Conservation (phyloP, 1,140 invertebrate genomes). For the Drosophila paulistorum region DNA sequence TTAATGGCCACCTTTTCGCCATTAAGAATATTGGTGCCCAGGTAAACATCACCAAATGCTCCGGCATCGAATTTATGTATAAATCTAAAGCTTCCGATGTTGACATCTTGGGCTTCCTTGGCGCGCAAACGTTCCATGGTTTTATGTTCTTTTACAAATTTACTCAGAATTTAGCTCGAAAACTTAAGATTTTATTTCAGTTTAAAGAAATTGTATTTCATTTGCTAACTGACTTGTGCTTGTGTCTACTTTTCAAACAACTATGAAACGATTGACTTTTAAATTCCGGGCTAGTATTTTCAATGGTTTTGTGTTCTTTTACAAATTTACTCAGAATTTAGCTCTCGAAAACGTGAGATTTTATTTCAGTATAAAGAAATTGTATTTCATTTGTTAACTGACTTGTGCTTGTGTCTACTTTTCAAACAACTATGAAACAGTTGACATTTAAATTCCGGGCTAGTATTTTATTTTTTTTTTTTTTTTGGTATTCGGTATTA, state of each 20-base stretch:
- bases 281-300: neutral
- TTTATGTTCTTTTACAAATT: neutral
- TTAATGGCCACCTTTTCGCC: constrained; percentile 99
- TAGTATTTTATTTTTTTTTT: neutral
- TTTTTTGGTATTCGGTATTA: neutral
- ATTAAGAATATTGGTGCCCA: constrained; percentile 96
- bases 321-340: neutral
- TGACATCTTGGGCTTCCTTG: constrained; percentile 21
- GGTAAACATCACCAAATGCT: constrained; percentile 99
- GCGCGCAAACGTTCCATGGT: constrained; percentile 38
- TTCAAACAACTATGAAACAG: neutral
- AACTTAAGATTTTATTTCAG: too few relatives aligned
- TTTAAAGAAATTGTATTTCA: neutral
- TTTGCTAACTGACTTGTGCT: neutral
- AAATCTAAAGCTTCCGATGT: constrained; percentile 83
- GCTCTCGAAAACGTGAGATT: neutral
- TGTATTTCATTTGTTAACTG: too few relatives aligned
- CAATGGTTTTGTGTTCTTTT: neutral
- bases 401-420: too few relatives aligned
- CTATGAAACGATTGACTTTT: neutral
- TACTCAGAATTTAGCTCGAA: neutral
- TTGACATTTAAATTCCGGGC: neutral
- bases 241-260: neutral
- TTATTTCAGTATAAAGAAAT: neutral
- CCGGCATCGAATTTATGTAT: constrained; percentile 95